Evolutionary conservation across 2,797 vertebrate species (phyloP), one percentile per base, ranked within the genome.

Genomic region (Clamator glandarius): DNA sequence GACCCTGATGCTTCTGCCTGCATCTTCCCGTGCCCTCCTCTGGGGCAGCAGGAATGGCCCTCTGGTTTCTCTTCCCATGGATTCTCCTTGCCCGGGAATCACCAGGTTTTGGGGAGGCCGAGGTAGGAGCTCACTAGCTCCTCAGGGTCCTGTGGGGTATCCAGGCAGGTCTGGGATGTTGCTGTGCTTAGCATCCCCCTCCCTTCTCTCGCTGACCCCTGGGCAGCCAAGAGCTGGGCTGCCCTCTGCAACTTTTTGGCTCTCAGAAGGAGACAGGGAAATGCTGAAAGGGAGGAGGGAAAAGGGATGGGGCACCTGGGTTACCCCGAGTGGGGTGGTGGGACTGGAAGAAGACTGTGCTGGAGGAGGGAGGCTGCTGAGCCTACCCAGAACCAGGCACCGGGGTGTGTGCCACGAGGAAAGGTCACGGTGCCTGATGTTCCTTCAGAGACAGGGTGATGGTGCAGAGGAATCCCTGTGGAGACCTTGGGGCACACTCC

Each of bases 171-270:
- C 63, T 11, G 26, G 75, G 88, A 70, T 87, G 82, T 59, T 1
- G 73, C 73, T 68, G 52, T 50, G 69, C 77, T 86, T 1, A 1
- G 62, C 10, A 0, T 68, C 81, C 75, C 35, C 62, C 51, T 76
- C 42, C 55, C 33, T 0, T 3, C 73, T 55, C 52, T 67, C 0
- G 0, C 36, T 3, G 8, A 41, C 12, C 58, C 59, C 76, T 26
- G 46, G 4, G 39, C 28, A 70, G 36, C 50, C 64, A 42, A 58
- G 55, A n/a, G 69, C 35, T 39, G 64, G 64, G 84, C 39, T 92
- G 78, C 57, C 44, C 57, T 63, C 15, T 14, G 8, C 17, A 42
- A 61, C 61, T 76, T 41, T 57, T n/a, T 68, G 61, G 58, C 55
- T 72, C 75, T 74, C 48, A 19, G 31, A 16, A 6, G 39, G 84